Evolutionary conservation across 2,113 vertebrate genomes (phyloP), one percentile per base, ranked within the genome.

Genomic region (Oncorhynchus clarkii): DNA sequence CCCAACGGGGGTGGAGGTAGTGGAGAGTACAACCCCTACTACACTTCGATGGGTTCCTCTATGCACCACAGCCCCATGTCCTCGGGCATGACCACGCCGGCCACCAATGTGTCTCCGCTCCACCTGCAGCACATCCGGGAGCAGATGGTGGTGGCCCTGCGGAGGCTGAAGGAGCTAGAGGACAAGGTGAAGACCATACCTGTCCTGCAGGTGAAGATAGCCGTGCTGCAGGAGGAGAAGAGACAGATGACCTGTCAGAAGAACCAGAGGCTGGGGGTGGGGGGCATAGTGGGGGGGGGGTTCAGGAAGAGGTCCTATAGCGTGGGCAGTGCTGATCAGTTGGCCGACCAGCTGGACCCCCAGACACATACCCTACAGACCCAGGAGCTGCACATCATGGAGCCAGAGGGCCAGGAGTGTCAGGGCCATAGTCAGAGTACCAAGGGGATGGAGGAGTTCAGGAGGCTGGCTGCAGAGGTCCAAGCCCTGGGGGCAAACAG

Each of bases 81-180:
- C 92, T 98, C 97, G 0, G 97, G 98, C 76, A 88, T 98, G 91
- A 94, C 95, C 62, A 99, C 97, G 0, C 97, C 97, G 0, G 95
- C 98, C 71, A 97, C 96, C 29, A 99, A 96, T 0, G 95, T 99
- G 78, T 99, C 97, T 86, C 98, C 97, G 0, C 60, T 96, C 72
- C 98, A 99, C 82, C 94, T 99, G 82, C 97, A 99, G 39, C 96
- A 99, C 71, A 98, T 99, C 87, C 93, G 98, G 0, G 97, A 98
- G 85, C 97, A 99, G 92, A 99, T 99, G 98, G 96, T 97, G 0
- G 84, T 98, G 54, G 98, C 97, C 3, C 93, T 99, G 7, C 96
- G 93, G 83, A 94, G 93, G 77, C 93, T 99, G 22, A 98, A 98
- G 82, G 98, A 98, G 87, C 92, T 99, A 0, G 97, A 99, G 88